These are phyloP conservation scores for Rhinolophus ferrumequinum DNA, from an alignment of 2,113 vertebrate genomes.

Conservation along the genomic window DNA sequence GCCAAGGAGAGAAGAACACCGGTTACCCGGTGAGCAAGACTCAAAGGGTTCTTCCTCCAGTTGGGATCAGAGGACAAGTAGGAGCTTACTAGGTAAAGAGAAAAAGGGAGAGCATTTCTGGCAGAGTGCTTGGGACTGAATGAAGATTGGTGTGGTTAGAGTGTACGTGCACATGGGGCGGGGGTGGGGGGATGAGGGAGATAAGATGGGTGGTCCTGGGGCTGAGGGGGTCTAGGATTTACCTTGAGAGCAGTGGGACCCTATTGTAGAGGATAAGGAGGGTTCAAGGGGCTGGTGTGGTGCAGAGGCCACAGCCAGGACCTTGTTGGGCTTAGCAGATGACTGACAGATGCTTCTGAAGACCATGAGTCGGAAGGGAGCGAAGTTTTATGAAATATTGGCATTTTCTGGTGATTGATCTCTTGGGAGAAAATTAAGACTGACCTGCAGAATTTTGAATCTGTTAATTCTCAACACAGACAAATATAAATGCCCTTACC, in stretches of 20 bases:
- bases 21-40: background rate
- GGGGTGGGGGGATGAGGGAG: background rate
- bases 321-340: background rate
- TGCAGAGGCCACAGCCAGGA: background rate
- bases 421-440: conserved; percentile 15
- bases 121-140: background rate
- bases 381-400: background rate
- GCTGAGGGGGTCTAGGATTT: background rate
- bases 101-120: background rate
- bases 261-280: background rate
- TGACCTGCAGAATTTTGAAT: background rate
- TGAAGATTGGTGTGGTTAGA: background rate
- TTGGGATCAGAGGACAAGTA: background rate
- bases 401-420: background rate
- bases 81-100: background rate
- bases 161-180: no score
- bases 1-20: background rate
- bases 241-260: background rate
- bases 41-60: background rate
- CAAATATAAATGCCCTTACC: background rate
- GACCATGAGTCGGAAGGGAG: background rate
- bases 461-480: background rate
- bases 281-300: background rate
- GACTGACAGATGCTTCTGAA: background rate
- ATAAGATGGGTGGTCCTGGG: background rate